Percentiles rank a stretch among this genome's conserved stretches.
Evolutionary conservation across 2,113 vertebrate species (phyloP).

Genomic region (Patagioenas fasciata): DNA sequence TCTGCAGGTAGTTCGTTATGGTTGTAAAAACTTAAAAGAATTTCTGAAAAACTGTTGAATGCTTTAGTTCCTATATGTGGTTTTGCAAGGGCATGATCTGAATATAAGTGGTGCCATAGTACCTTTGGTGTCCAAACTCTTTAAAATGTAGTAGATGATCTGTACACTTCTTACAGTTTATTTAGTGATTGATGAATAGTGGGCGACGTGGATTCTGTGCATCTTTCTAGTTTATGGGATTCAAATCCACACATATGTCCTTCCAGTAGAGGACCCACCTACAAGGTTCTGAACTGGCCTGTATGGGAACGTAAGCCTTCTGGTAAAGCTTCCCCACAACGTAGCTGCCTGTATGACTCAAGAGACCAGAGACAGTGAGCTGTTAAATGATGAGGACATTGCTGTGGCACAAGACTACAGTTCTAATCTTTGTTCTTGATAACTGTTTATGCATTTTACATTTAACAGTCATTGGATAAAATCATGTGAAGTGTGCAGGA

Average conservation of each 20-base stretch:
- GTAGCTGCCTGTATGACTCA: rapidly evolving
- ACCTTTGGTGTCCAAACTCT: not conserved
- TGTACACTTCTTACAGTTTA: not conserved
- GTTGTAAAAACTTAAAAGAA: not conserved
- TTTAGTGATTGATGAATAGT: not conserved
- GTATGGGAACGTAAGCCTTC: not conserved
- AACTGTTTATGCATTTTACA: not conserved
- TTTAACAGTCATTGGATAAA: not conserved
- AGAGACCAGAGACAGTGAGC: not conserved
- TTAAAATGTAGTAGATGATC: not conserved
- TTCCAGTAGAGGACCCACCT: not conserved
- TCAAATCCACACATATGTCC: not conserved
- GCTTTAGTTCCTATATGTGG: not conserved
- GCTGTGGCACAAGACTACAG: not conserved
- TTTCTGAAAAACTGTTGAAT: not conserved
- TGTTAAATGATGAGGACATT: not conserved
- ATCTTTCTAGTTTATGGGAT: not conserved
- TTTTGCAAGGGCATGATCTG: not conserved
- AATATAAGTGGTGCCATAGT: not conserved
- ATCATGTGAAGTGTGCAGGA: not conserved
- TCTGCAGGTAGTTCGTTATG: not conserved
- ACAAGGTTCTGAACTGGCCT: not conserved
- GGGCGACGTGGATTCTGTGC: not conserved
- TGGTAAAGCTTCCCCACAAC: not conserved
- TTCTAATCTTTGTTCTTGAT: not conserved